Conservation (phyloP, 2,888 invertebrate species). For the Gisinianus flammeolus region DNA sequence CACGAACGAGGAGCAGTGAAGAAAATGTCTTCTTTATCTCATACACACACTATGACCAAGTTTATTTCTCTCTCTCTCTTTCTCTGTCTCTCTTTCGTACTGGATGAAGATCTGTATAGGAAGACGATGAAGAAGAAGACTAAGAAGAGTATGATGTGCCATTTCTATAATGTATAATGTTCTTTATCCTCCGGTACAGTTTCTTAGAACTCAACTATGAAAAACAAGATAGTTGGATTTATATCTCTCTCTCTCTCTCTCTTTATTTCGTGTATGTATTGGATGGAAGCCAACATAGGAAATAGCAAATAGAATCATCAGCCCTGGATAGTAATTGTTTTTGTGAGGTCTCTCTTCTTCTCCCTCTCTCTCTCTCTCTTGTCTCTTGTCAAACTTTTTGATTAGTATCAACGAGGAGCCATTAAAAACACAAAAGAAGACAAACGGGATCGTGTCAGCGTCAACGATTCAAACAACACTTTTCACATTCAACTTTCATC, state of each 20-base stretch:
- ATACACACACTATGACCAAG: too few species aligned
- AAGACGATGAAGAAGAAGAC: too few species aligned
- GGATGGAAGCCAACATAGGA: background rate
- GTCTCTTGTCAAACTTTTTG: constrained; percentile 31
- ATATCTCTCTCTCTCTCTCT: background rate
- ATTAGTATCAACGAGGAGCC: constrained; percentile 27
- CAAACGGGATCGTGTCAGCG: constrained; percentile 15
- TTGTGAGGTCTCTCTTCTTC: constrained; percentile 20
- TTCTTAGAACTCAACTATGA: background rate
- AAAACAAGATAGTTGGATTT: background rate
- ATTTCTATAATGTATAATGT: too few species aligned
- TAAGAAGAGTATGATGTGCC: too few species aligned
- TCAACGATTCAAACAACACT: background rate
- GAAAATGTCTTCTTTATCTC: background rate
- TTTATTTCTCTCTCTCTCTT: too few species aligned
- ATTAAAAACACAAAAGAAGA: constrained; percentile 29
- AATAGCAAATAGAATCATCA: constrained; percentile 8
- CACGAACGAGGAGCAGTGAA: background rate
- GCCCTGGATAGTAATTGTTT: background rate
- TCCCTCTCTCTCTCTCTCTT: too few species aligned
- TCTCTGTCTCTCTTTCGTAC: too few species aligned
- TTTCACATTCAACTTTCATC: too few species aligned
- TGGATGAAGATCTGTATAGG: too few species aligned
- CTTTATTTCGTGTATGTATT: background rate
- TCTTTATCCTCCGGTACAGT: too few species aligned